phyloP scores from a whole-genome alignment of 64 coral and sea anemone species.

The Actinia equina region DNA sequence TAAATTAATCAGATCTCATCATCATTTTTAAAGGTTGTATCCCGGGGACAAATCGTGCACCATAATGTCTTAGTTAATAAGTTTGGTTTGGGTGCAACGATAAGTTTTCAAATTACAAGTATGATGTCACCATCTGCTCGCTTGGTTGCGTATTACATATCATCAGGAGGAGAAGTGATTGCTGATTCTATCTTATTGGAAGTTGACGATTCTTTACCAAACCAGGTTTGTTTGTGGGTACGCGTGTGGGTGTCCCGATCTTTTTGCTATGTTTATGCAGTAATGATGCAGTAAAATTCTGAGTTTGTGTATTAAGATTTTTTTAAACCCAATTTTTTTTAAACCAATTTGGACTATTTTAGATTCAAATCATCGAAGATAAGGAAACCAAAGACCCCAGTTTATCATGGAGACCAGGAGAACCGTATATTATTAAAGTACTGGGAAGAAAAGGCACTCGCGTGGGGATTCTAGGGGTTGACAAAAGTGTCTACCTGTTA shows the following conservation, averaged over 20 bases:
- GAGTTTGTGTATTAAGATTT: too few species aligned
- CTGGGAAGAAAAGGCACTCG: conserved; percentile 44
- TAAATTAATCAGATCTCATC: not conserved
- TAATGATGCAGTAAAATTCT: not conserved
- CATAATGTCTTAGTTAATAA: conserved; percentile 49
- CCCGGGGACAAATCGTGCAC: conserved; percentile 63
- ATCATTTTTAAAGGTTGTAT: conserved; percentile 53
- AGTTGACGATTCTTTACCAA: conserved; percentile 66
- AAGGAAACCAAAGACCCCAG: not conserved
- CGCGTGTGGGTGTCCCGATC: not conserved
- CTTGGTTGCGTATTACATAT: conserved; percentile 67
- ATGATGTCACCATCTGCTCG: conserved; percentile 89
- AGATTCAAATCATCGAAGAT: not conserved
- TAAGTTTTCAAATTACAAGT: conserved; percentile 55
- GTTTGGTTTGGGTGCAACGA: conserved; percentile 62
- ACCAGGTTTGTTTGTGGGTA: conserved; percentile 37
- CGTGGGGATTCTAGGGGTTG: conserved; percentile 68
- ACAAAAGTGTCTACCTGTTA: conserved; percentile 87
- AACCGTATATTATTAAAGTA: conserved; percentile 9
- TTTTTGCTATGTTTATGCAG: not conserved
- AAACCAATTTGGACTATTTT: not conserved
- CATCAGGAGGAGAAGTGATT: conserved; percentile 45
- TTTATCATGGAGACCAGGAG: not conserved
- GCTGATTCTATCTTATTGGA: conserved; percentile 72
- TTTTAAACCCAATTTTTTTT: too few species aligned